phyloP scores from a whole-genome alignment of 92 coral and sea anemone species.

The Porites divaricata region DNA sequence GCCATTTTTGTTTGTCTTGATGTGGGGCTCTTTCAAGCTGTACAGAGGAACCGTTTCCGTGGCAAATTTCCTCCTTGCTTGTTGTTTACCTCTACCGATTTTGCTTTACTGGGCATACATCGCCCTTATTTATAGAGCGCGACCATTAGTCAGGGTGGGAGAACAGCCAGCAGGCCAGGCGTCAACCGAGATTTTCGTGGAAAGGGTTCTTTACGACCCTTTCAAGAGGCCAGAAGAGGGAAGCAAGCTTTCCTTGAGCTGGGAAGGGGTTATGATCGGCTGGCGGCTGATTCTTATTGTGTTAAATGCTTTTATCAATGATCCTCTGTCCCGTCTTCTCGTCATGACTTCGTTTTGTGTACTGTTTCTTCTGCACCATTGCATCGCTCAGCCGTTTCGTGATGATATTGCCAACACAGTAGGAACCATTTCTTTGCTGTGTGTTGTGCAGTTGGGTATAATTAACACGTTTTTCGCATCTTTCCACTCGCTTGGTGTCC shows the following conservation, averaged over 20 bases:
- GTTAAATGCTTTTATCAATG: slow-evolving; percentile 14
- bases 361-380: slow-evolving; percentile 22
- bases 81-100: slow-evolving; percentile 70
- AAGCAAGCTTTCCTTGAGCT: slow-evolving; percentile 19
- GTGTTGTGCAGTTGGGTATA: slow-evolving; percentile 30
- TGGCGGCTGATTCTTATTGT: slow-evolving; percentile 37
- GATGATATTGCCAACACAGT: slow-evolving; percentile 19
- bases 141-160: not conserved
- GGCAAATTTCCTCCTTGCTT: slow-evolving; percentile 54
- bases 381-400: slow-evolving; percentile 24
- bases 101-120: slow-evolving; percentile 47
- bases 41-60: slow-evolving; percentile 54
- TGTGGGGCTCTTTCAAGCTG: slow-evolving; percentile 72
- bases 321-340: slow-evolving; percentile 13
- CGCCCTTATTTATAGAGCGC: not conserved
- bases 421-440: slow-evolving; percentile 48
- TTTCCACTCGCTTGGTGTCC: slow-evolving; percentile 22
- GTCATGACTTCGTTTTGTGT: slow-evolving; percentile 16
- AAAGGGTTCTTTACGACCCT: slow-evolving; percentile 5
- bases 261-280: slow-evolving; percentile 52
- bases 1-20: slow-evolving; percentile 64
- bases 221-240: slow-evolving; percentile 29
- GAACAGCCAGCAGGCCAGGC: not conserved
- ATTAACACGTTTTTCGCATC: slow-evolving; percentile 34
- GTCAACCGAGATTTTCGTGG: slow-evolving; percentile 10